Conservation (phyloP, 2,888 invertebrate species). For the Eugnorisma glareosa region DNA sequence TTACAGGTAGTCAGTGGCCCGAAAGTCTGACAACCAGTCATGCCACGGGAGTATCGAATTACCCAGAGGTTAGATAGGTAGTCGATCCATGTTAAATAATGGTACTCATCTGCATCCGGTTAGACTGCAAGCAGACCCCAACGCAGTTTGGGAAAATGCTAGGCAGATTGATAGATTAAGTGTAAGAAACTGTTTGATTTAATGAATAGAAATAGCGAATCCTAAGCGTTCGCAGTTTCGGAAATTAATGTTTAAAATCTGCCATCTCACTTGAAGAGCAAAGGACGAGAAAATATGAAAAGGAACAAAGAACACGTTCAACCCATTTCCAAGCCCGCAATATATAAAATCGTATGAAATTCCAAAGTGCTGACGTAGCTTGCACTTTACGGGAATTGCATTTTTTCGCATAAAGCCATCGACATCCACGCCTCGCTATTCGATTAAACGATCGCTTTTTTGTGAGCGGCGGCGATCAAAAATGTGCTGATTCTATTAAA, state of each 20-base stretch:
- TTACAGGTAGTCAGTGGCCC: no score
- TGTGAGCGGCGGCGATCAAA: conserved; percentile 26
- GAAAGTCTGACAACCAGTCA: no score
- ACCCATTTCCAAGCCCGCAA: conserved; percentile 24
- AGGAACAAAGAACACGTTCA: conserved; percentile 49
- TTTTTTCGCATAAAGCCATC: conserved; percentile 54
- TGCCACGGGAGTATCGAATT: no score
- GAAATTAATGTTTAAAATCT: neutral
- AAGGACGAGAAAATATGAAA: conserved; percentile 10
- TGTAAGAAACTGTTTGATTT: neutral
- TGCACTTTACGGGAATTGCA: conserved; percentile 55
- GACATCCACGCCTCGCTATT: neutral
- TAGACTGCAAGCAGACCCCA: no score
- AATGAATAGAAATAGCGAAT: neutral
- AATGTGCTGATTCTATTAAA: conserved; percentile 38
- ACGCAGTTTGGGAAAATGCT: no score
- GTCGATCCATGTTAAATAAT: no score
- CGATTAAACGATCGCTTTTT: conserved; percentile 40
- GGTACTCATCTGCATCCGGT: no score
- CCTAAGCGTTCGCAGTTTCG: neutral
- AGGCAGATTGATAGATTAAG: no score
- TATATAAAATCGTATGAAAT: conserved; percentile 53
- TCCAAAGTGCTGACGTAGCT: conserved; percentile 39
- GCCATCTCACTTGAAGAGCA: conserved; percentile 1
- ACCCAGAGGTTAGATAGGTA: no score